Evolutionary conservation across 2,888 invertebrate species (phyloP).

Genomic region (Shargacucullia verbasci): DNA sequence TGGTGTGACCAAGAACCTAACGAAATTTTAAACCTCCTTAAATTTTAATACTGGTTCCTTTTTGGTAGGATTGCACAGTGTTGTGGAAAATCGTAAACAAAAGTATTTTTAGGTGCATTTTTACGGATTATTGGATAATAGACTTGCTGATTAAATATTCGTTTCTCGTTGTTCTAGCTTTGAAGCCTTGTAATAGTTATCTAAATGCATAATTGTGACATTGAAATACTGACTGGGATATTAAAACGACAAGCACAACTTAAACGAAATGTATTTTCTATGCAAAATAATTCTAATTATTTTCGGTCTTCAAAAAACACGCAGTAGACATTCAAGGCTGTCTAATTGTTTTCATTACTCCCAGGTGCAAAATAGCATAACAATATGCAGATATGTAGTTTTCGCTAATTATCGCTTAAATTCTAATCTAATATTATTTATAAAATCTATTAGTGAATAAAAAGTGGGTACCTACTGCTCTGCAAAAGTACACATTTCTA

Average conservation of each 20-base stretch:
- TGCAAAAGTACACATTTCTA: no score
- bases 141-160: not conserved
- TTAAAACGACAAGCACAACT: slow-evolving; percentile 42
- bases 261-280: slow-evolving; percentile 50
- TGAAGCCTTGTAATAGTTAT: slow-evolving; percentile 22
- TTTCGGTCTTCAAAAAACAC: slow-evolving; percentile 41
- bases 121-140: not conserved
- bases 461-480: no score
- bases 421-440: no score
- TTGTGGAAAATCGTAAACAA: not conserved
- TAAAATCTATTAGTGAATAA: no score
- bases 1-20: no score
- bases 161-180: slow-evolving; percentile 16
- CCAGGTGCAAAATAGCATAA: no score
- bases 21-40: no score
- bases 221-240: slow-evolving; percentile 39
- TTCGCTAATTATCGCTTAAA: no score
- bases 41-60: no score
- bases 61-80: no score
- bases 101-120: not conserved
- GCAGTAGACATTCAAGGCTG: slow-evolving; percentile 57
- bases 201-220: slow-evolving; percentile 44
- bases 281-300: slow-evolving; percentile 57
- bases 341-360: slow-evolving; percentile 44
- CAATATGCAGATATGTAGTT: no score